phyloP scores from a whole-genome alignment of 1,140 invertebrate genomes.

The Diprion similis region DNA sequence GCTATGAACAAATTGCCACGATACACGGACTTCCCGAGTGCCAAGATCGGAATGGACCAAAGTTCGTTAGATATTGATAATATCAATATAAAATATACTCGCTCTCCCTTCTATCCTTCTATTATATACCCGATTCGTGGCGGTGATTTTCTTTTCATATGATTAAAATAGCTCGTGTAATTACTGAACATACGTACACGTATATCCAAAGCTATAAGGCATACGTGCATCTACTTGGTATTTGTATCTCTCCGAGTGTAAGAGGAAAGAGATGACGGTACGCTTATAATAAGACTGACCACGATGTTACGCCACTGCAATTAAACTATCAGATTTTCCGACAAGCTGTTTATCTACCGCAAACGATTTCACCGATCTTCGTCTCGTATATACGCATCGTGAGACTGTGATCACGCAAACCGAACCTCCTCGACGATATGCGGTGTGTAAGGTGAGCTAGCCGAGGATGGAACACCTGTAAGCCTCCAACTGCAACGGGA shows the following conservation, averaged over 20 bases:
- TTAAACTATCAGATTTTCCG: conserved; percentile 4
- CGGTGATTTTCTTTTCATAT: not conserved
- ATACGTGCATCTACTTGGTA: not conserved
- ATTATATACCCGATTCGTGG: too few relatives aligned
- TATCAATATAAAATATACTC: too few relatives aligned
- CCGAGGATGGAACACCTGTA: too few relatives aligned
- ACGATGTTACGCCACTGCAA: too few relatives aligned
- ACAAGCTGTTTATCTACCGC: not conserved
- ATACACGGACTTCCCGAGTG: not conserved
- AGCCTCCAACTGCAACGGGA: not conserved
- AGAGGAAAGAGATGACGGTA: too few relatives aligned
- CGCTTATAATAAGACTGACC: too few relatives aligned
- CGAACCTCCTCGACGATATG: not conserved
- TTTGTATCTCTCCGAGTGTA: too few relatives aligned
- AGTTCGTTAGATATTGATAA: too few relatives aligned
- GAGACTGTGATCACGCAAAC: not conserved
- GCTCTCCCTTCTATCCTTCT: too few relatives aligned
- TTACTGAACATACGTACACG: not conserved
- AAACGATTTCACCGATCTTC: not conserved
- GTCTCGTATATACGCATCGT: not conserved
- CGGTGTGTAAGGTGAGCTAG: not conserved
- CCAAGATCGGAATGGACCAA: too few relatives aligned
- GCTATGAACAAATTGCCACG: not conserved
- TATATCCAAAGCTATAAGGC: not conserved
- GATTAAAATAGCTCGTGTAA: not conserved